A percentile compares a stretch with the other conserved stretches of the same genome.
Evolutionary conservation across 2,888 invertebrate species (phyloP).

Genomic region (Acanthococcus lagerstroemiae): DNA sequence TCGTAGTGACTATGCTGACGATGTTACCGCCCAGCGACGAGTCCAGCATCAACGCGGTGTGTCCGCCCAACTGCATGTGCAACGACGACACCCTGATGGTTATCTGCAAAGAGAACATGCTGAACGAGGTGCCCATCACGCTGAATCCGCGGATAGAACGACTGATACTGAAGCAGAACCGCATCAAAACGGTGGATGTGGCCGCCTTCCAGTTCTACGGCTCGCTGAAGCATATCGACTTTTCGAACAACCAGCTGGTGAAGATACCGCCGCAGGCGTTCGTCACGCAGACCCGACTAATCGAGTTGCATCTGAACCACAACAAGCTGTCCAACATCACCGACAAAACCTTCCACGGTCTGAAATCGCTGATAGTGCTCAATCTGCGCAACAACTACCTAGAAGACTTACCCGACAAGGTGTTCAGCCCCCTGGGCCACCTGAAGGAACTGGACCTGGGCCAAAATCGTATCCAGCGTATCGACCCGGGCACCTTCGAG

Average conservation of each 20-base stretch:
- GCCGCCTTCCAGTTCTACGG: slow-evolving; percentile 77
- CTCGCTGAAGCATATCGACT: slow-evolving; percentile 71
- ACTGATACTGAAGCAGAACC: slow-evolving; percentile 71
- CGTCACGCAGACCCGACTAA: slow-evolving; percentile 66
- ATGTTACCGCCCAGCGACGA: slow-evolving; percentile 18
- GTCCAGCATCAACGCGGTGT: slow-evolving; percentile 52
- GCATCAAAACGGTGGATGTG: slow-evolving; percentile 72
- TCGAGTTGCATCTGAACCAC: slow-evolving; percentile 70
- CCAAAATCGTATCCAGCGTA: slow-evolving; percentile 69
- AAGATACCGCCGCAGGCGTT: slow-evolving; percentile 72
- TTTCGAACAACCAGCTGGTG: slow-evolving; percentile 73
- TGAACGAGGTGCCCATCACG: slow-evolving; percentile 82
- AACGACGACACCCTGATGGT: slow-evolving; percentile 82
- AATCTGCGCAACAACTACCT: slow-evolving; percentile 72
- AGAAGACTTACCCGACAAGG: slow-evolving; percentile 62
- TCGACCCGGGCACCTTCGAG: slow-evolving; percentile 66
- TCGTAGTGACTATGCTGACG: slow-evolving; percentile 24
- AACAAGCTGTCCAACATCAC: slow-evolving; percentile 73
- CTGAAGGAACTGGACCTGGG: slow-evolving; percentile 78
- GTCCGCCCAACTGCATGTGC: slow-evolving; percentile 78
- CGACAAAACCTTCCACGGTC: slow-evolving; percentile 68
- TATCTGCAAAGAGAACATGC: slow-evolving; percentile 70
- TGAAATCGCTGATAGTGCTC: slow-evolving; percentile 65
- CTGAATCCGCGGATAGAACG: slow-evolving; percentile 82
- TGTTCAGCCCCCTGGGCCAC: slow-evolving; percentile 62